Percentiles rank a stretch among this genome's conserved stretches.
Conservation (phyloP, 2,113 vertebrate genomes). For the Carlito syrichta region DNA sequence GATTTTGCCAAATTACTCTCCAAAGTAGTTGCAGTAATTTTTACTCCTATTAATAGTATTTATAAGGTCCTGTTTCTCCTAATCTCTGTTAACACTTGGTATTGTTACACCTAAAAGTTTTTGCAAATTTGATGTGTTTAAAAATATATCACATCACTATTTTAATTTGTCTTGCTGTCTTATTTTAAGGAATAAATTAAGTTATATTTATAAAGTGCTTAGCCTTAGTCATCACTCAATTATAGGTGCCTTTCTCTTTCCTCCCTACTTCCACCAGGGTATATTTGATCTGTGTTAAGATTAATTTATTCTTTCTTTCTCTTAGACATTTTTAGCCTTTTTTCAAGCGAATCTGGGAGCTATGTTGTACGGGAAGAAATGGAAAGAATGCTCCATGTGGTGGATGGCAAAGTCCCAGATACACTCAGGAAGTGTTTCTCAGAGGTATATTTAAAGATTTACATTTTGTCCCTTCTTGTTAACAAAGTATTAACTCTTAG, state of each 20-base stretch:
- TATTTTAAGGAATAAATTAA: constrained; percentile 38
- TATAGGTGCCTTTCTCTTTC: constrained; percentile 26
- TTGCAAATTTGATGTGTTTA: background rate
- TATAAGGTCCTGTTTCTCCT: background rate
- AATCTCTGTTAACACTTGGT: background rate
- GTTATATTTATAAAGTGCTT: background rate
- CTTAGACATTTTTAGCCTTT: constrained; percentile 98
- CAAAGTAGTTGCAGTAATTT: constrained; percentile 9
- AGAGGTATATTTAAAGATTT: constrained; percentile 86
- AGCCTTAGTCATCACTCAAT: background rate
- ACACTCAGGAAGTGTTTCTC: constrained; percentile 94
- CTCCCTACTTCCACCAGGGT: background rate
- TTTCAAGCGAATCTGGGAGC: constrained; percentile 94
- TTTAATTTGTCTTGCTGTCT: constrained; percentile 34
- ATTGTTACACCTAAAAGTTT: constrained; percentile 31
- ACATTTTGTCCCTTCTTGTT: background rate
- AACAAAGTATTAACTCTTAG: background rate
- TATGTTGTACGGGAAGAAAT: constrained; percentile 95
- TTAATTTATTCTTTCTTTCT: constrained; percentile 53
- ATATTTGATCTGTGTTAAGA: constrained; percentile 13
- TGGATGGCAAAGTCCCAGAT: constrained; percentile 94
- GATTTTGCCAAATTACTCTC: constrained; percentile 13
- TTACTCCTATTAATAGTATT: background rate
- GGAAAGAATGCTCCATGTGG: constrained; percentile 93
- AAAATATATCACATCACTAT: background rate